Percentiles rank a stretch among this genome's conserved stretches.
These are phyloP conservation scores for Scaptomyza caliginosa DNA, from an alignment of 2,888 invertebrate genomes.

Conservation along the genomic window DNA sequence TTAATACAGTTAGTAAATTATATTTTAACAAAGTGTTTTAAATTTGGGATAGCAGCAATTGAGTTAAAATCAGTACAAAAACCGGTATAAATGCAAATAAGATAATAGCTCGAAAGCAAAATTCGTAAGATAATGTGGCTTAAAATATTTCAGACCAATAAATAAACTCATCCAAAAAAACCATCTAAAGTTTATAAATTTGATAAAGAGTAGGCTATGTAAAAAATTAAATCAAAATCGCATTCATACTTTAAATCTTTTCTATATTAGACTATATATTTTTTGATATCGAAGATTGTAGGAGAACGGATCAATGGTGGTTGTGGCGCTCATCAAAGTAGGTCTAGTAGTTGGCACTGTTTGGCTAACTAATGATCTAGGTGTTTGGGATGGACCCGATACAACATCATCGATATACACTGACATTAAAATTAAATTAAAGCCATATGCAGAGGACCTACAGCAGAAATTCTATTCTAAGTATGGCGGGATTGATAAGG, in stretches of 20 bases:
- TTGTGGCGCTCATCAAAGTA: conserved; percentile 34
- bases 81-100: background rate
- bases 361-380: conserved; percentile 33
- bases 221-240: background rate
- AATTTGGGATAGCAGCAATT: conserved; percentile 9
- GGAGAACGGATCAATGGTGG: conserved; percentile 17
- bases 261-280: background rate
- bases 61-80: background rate
- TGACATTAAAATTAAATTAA: conserved; percentile 27
- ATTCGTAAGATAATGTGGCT: background rate
- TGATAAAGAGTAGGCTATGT: conserved; percentile 33
- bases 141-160: too few relatives aligned
- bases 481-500: background rate
- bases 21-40: conserved; percentile 44
- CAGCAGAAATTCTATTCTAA: conserved; percentile 19
- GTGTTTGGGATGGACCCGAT: conserved; percentile 49
- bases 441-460: conserved; percentile 19
- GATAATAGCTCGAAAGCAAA: background rate
- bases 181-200: conserved; percentile 20
- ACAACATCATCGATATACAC: conserved; percentile 27
- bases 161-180: conserved; percentile 9
- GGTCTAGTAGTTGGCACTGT: conserved; percentile 49
- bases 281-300: background rate
- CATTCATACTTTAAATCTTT: background rate
- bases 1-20: conserved; percentile 25